Evolutionary conservation across 1,140 invertebrate species (phyloP).

Genomic region (Trachymyrmex cornetzi): DNA sequence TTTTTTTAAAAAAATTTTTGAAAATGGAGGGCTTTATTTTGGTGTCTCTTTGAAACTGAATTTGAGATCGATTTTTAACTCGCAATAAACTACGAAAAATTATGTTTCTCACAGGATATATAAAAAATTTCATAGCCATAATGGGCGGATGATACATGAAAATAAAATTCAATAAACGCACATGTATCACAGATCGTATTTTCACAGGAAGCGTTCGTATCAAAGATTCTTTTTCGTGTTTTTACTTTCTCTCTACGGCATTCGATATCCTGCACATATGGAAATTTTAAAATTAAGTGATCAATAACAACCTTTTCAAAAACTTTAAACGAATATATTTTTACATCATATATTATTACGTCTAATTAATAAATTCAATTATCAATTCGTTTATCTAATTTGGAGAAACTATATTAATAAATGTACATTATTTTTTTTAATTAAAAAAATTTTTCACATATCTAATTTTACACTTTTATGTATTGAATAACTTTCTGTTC

Average conservation of each 20-base stretch:
- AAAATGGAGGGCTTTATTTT: not conserved
- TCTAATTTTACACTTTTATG: not conserved
- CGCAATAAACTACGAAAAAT: conserved; percentile 8
- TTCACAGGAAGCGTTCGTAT: not conserved
- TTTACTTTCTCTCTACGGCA: conserved; percentile 4
- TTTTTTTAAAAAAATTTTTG: not conserved
- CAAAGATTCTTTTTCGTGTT: conserved; percentile 26
- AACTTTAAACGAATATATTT: not conserved
- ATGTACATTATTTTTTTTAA: not conserved
- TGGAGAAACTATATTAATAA: not conserved
- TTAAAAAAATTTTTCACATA: not conserved
- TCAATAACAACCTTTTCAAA: conserved; percentile 14
- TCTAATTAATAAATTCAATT: not conserved
- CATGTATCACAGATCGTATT: conserved; percentile 36
- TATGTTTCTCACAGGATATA: conserved; percentile 8
- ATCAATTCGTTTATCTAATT: not conserved
- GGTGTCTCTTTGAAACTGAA: not conserved
- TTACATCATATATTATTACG: not conserved
- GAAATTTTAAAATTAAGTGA: conserved; percentile 29
- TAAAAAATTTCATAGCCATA: conserved; percentile 6
- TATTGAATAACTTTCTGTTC: not conserved
- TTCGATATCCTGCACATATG: not conserved
- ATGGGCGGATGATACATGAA: not conserved
- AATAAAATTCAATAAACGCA: conserved; percentile 50
- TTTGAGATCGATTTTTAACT: not conserved